Evolutionary conservation across 2,888 invertebrate species (phyloP).

Genomic region (Ferdinandea cuprea): DNA sequence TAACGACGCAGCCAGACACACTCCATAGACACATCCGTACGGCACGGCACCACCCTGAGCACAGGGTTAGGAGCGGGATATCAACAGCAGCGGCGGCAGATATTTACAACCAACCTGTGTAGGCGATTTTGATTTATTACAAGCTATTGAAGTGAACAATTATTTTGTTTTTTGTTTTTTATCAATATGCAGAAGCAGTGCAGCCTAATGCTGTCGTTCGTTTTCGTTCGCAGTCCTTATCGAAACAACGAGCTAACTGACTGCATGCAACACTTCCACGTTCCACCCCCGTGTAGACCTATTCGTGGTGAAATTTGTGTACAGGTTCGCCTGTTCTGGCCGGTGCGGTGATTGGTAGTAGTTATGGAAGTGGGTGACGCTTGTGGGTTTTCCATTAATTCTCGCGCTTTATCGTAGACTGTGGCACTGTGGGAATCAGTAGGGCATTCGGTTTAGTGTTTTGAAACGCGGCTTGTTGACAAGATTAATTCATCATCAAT

Average conservation of each 20-base stretch:
- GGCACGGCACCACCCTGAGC: conserved; percentile 24
- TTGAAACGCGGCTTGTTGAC: conserved; percentile 58
- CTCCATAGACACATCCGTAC: conserved; percentile 24
- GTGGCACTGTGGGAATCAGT: conserved; percentile 48
- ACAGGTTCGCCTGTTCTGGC: conserved; percentile 69
- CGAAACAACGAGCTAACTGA: conserved; percentile 28
- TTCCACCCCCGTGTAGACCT: conserved; percentile 33
- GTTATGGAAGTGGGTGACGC: conserved; percentile 12
- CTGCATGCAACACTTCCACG: conserved; percentile 9
- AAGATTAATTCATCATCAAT: conserved; percentile 72
- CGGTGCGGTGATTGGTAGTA: conserved; percentile 27
- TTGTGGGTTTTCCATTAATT: conserved; percentile 69
- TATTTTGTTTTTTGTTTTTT: conserved; percentile 58
- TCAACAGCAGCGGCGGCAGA: conserved; percentile 38
- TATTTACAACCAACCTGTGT: conserved; percentile 56
- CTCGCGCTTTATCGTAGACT: conserved; percentile 3
- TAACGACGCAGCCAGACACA: conserved; percentile 55
- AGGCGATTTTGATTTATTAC: conserved; percentile 75
- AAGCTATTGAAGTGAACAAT: conserved; percentile 67
- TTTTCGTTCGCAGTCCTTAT: not conserved
- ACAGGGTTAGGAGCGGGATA: conserved; percentile 51
- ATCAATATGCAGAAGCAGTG: conserved; percentile 60
- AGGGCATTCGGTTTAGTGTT: conserved; percentile 7
- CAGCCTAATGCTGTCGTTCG: conserved; percentile 33
- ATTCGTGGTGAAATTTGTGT: conserved; percentile 25